These are phyloP conservation scores for Rhynchopsitta pachyrhyncha DNA, from an alignment of 2,113 vertebrate genomes.

Conservation along the genomic window DNA sequence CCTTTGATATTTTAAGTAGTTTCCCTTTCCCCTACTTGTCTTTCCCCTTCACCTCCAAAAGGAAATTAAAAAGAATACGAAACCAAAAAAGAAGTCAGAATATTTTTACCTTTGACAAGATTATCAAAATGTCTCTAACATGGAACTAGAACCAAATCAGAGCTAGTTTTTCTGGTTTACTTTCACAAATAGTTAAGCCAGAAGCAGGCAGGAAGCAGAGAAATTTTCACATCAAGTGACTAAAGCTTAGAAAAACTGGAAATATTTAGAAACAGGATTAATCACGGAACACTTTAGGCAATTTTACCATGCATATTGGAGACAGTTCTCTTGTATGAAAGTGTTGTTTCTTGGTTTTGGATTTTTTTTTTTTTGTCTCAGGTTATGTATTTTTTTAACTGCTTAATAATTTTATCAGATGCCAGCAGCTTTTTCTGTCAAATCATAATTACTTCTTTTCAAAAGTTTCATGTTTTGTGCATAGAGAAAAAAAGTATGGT, in stretches of 20 bases:
- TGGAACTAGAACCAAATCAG: background rate
- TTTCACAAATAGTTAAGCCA: background rate
- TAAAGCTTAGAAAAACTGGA: background rate
- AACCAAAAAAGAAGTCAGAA: background rate
- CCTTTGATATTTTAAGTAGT: background rate
- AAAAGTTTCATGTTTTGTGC: background rate
- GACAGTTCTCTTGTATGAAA: background rate
- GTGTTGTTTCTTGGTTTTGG: background rate
- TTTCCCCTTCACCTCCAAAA: accelerated
- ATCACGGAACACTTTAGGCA: background rate
- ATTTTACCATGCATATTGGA: background rate
- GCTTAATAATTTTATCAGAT: background rate
- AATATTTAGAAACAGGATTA: background rate
- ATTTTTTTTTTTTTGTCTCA: background rate
- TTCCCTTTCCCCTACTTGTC: background rate
- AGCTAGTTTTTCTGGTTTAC: background rate
- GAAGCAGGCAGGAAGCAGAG: background rate
- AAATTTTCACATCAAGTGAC: background rate
- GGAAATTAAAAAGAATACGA: background rate
- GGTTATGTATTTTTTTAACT: background rate
- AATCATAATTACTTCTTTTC: background rate
- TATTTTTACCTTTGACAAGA: background rate
- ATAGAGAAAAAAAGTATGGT: background rate
- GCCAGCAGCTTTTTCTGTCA: background rate
- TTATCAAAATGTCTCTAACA: background rate